These are phyloP conservation scores for Pyxicephalus adspersus DNA, from an alignment of 2,113 vertebrate species.

Conservation along the genomic window DNA sequence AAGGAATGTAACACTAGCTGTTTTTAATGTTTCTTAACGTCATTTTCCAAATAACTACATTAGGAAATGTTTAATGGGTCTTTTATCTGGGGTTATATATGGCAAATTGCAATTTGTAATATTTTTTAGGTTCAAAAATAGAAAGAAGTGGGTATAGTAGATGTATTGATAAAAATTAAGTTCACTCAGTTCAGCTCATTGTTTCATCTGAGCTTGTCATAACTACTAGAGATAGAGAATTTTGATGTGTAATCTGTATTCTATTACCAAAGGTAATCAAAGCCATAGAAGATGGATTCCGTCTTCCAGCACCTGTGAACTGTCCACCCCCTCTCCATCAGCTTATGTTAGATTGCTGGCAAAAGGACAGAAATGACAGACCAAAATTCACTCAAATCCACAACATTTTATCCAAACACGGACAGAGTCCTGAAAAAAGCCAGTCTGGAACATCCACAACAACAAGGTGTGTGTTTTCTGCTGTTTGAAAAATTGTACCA, in stretches of 20 bases:
- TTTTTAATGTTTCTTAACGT: neutral
- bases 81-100: no score
- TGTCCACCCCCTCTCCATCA: constrained; percentile 86
- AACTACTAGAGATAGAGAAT: neutral
- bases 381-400: constrained; percentile 93
- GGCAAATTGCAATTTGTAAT: no score
- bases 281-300: constrained; percentile 94
- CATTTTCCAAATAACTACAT: no score
- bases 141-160: no score
- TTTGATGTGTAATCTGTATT: neutral
- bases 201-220: neutral
- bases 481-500: neutral
- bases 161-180: no score
- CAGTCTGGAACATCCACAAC: constrained; percentile 74
- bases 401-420: constrained; percentile 83
- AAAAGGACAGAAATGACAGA: constrained; percentile 87
- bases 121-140: neutral
- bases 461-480: constrained; percentile 63
- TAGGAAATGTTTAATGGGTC: no score
- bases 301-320: constrained; percentile 88
- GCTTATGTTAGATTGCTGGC: constrained; percentile 96
- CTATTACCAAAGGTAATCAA: constrained; percentile 84
- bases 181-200: neutral
- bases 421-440: constrained; percentile 80
- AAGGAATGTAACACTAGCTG: no score